Percentiles rank a stretch among this genome's conserved stretches.
phyloP scores from a whole-genome alignment of 2,888 invertebrate species.

The Agelastica alni region DNA sequence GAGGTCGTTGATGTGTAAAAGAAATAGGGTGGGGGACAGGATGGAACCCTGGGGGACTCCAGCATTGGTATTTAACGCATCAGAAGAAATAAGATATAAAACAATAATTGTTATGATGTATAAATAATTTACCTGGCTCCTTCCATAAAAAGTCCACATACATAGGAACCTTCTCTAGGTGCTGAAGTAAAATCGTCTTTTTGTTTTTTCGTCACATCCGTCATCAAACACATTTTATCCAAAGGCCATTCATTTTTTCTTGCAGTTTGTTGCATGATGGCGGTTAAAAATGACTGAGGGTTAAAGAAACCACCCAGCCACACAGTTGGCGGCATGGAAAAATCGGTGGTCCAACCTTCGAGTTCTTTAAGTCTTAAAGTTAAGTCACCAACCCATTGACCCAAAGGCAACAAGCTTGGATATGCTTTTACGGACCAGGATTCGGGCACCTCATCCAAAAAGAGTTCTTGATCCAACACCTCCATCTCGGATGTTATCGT shows the following conservation, averaged over 20 bases:
- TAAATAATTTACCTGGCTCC: constrained; percentile 68
- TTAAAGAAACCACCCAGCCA: constrained; percentile 97
- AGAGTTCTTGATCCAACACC: constrained; percentile 79
- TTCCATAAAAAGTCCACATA: constrained; percentile 89
- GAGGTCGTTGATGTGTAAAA: too few relatives aligned
- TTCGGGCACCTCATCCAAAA: constrained; percentile 86
- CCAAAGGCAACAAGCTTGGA: constrained; percentile 81
- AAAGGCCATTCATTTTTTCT: constrained; percentile 95
- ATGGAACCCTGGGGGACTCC: too few relatives aligned
- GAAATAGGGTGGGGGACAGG: too few relatives aligned
- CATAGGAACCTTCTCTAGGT: constrained; percentile 89
- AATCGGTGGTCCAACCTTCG: constrained; percentile 88
- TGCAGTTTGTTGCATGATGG: constrained; percentile 97
- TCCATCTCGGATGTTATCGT: constrained; percentile 95
- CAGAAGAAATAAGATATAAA: too few relatives aligned
- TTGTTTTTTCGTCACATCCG: constrained; percentile 90
- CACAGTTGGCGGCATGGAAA: constrained; percentile 81
- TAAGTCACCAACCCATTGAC: constrained; percentile 85
- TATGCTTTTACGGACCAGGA: constrained; percentile 87
- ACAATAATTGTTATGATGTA: too few relatives aligned
- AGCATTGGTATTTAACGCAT: too few relatives aligned
- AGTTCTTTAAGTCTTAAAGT: constrained; percentile 76
- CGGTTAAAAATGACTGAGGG: constrained; percentile 94
- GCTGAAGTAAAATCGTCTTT: constrained; percentile 83
- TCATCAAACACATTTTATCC: constrained; percentile 93